A percentile compares a stretch with the other conserved stretches of the same genome.
These are phyloP conservation scores for Trididemnum nubilum DNA, from an alignment of 23 tunicate genomes.

Conservation along the genomic window DNA sequence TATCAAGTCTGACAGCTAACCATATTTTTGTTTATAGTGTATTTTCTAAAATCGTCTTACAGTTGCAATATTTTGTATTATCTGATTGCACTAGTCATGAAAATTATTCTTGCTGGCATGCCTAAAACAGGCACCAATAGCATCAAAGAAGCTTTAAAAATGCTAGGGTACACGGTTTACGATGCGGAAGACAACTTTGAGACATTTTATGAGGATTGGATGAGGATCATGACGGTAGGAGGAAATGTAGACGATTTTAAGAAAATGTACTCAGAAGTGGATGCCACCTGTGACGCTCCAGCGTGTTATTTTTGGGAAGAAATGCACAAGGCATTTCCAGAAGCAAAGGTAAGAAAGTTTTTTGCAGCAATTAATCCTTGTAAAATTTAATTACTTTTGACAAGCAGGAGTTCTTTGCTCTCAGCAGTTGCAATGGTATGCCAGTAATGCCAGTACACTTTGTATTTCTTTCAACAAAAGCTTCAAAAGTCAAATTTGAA, in stretches of 20 bases:
- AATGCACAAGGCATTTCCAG: slow-evolving; percentile 61
- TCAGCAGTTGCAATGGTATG: too few relatives aligned
- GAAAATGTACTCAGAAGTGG: slow-evolving; percentile 44
- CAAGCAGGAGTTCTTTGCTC: too few relatives aligned
- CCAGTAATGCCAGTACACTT: too few relatives aligned
- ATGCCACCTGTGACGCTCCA: slow-evolving; percentile 64
- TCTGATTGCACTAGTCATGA: too few relatives aligned
- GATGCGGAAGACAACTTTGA: slow-evolving; percentile 51
- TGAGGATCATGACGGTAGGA: slow-evolving; percentile 57
- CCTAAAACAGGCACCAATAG: slow-evolving; percentile 61
- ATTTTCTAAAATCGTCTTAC: too few relatives aligned
- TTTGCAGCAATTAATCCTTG: too few relatives aligned
- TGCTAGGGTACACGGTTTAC: slow-evolving; percentile 56
- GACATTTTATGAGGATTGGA: slow-evolving; percentile 41
- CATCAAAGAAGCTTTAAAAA: slow-evolving; percentile 37
- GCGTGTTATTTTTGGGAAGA: slow-evolving; percentile 71
- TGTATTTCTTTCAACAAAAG: too few relatives aligned
- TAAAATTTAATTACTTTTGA: neutral
- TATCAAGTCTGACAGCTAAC: too few relatives aligned
- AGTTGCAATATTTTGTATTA: too few relatives aligned
- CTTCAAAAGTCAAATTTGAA: too few relatives aligned
- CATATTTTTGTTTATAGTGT: too few relatives aligned
- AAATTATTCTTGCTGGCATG: slow-evolving; percentile 57
- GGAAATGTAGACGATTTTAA: slow-evolving; percentile 46
- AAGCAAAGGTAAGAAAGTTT: slow-evolving; percentile 50